phyloP scores from a whole-genome alignment of 2,797 vertebrate genomes.

The Notamacropus eugenii region DNA sequence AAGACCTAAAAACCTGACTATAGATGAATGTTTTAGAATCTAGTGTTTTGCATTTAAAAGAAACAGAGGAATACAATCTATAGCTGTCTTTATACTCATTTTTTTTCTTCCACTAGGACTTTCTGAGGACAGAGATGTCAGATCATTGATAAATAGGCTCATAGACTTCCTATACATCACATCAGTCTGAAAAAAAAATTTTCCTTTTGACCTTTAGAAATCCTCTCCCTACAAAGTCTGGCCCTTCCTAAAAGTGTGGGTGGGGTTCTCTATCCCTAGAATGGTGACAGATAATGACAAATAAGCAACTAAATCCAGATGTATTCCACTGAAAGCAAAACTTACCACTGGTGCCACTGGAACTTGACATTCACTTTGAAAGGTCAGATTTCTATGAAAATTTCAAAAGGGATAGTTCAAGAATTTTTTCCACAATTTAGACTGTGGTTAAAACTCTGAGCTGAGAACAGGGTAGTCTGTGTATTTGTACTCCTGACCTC shows the following conservation, averaged over 20 bases:
- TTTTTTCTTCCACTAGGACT: background rate
- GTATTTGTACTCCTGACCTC: background rate
- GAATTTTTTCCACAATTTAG: background rate
- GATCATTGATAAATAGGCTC: background rate
- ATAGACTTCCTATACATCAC: background rate
- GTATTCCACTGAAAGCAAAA: background rate
- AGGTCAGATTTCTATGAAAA: background rate
- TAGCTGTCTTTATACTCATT: background rate
- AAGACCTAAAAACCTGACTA: background rate
- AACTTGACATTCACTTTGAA: conserved; percentile 6
- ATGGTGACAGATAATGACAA: background rate
- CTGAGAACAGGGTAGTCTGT: background rate
- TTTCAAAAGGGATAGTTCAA: background rate
- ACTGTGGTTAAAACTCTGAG: background rate
- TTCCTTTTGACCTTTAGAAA: background rate
- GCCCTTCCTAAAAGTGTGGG: background rate
- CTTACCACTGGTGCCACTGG: background rate
- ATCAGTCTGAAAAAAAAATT: background rate
- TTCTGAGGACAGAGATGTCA: conserved; percentile 20
- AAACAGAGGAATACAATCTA: background rate
- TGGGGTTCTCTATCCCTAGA: background rate
- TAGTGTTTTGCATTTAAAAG: conserved; percentile 21
- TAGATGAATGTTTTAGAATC: background rate
- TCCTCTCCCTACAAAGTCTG: background rate
- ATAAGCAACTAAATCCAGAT: background rate